Base-by-base conservation (phyloP, 1,140 invertebrate genomes). In the Vollenhovia emeryi region DNA sequence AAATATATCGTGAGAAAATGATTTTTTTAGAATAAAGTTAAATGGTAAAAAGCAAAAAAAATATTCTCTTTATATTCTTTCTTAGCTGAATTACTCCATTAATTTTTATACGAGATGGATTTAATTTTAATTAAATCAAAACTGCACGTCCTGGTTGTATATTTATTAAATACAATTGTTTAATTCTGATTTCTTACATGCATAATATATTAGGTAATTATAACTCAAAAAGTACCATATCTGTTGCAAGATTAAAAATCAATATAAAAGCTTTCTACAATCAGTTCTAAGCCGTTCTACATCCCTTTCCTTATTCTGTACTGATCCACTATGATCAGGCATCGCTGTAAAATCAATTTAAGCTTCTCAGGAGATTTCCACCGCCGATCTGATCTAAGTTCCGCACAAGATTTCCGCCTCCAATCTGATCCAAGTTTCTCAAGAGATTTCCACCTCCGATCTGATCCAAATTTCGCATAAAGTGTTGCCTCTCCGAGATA, bases 361-460 rank as follows among this genome's bases (percentile, higher is more conserved):
- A 36, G n/a, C 15, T 59, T 73, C 92, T 71, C 6, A 95, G 90
- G 40, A 95, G 87, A 89, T 95, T 95, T 33, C 94, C 94, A 30
- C 95, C 95, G 1, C 95, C 94, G 2, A 95, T 92, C 8, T 92
- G 89, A 87, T 79, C 76, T 3, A 75, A 15, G 36, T 59, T 94
- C 36, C 94, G 90, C 15, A 95, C 91, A 24, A 95, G 89, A 91
- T 95, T 95, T 27, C 94, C 94, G 33, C 95, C 95, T 1, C 94
- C 95, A 2, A 95, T 92, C 0, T 93, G 90, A 36, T 86, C 76
- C 33, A 86, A 33, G 55, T 59, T 94, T 40, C 94, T 90, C 15
- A 95, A 91, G n/a, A 95, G 89, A 91, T 95, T 95, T 33, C 94
- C 94, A 24, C 95, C 95, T 2, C 95, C 95, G 5, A 95, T 92